Evolutionary conservation across 2,113 vertebrate species (phyloP), one percentile per base, ranked within the genome.

Genomic region (Propithecus coquereli): DNA sequence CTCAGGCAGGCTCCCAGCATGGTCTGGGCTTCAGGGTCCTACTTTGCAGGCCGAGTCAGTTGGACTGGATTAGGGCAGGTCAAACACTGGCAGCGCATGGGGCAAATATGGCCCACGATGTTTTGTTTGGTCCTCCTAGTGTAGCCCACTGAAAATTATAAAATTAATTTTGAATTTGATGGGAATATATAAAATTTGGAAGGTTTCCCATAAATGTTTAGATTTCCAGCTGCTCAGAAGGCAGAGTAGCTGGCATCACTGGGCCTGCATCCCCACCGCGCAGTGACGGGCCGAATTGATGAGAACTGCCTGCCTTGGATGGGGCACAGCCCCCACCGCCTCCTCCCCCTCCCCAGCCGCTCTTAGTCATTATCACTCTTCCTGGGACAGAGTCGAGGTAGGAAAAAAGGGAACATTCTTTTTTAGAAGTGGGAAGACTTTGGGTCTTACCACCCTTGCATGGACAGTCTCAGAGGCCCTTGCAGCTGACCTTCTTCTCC

Each of bases 381-480:
- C 2, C 37, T 84, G 54, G 73, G 77, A 63, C 0, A 59, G 57
- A 61, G 34, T 20, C 30, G 23, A 70, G 30, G 32, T n/a, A 34
- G 52, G 43, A 92, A n/a, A 32, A 66, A 52, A 81, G 27, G 10
- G 27, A 45, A 3, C 9, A 0, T 82, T 63, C 68, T 5, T 34
- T 68, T 23, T 66, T 37, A 61, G 76, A 54, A 85, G 50, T 14
- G 25, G 77, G n/a, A 86, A 61, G 80, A 70, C 43, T 50, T 65
- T 23, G 10, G 18, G 8, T n/a, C 37, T 79, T 47, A 6, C 5
- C 1, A 0, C 20, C 43, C 13, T 20, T 1, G 40, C 2, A 0
- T 25, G 32, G 76, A 61, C 5, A 47, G 32, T 22, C 17, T 80
- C n/a, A 43, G 20, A 32, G 37, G 20, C 4, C 18, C 40, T 32